These are phyloP conservation scores for Oreochromis niloticus DNA, from an alignment of 2,113 vertebrate species.

Conservation along the genomic window DNA sequence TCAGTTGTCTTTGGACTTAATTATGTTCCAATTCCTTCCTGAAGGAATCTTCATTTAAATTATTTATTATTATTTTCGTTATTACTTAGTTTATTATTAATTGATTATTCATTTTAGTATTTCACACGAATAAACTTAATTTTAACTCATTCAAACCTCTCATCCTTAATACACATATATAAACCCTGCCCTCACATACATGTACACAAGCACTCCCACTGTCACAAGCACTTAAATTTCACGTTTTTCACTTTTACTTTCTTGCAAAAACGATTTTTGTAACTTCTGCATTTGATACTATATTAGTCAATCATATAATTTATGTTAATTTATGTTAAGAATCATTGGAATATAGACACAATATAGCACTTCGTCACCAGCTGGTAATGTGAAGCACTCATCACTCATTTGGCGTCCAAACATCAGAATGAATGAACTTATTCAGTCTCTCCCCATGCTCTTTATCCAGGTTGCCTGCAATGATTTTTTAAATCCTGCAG, in stretches of 20 bases:
- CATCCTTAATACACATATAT: background rate
- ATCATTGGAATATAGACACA: background rate
- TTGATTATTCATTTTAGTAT: background rate
- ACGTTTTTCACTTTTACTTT: background rate
- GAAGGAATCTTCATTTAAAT: background rate
- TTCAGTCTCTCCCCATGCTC: background rate
- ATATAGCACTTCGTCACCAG: background rate
- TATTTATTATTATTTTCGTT: background rate
- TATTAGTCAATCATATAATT: background rate
- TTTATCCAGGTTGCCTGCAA: background rate
- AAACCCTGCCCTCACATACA: background rate
- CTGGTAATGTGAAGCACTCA: background rate
- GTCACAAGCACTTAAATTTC: background rate
- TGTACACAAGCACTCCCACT: background rate
- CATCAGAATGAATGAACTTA: background rate
- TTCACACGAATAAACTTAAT: background rate
- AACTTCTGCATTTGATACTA: background rate
- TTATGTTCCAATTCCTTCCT: background rate
- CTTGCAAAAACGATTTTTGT: background rate
- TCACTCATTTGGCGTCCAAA: background rate
- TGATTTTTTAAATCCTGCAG: background rate
- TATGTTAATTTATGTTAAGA: background rate
- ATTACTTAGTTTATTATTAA: background rate
- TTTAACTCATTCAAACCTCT: background rate
- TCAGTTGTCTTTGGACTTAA: background rate